A percentile compares a stretch with the other conserved stretches of the same genome.
phyloP scores from a whole-genome alignment of 2,888 invertebrate genomes.

The Hyposoter dolosus region DNA sequence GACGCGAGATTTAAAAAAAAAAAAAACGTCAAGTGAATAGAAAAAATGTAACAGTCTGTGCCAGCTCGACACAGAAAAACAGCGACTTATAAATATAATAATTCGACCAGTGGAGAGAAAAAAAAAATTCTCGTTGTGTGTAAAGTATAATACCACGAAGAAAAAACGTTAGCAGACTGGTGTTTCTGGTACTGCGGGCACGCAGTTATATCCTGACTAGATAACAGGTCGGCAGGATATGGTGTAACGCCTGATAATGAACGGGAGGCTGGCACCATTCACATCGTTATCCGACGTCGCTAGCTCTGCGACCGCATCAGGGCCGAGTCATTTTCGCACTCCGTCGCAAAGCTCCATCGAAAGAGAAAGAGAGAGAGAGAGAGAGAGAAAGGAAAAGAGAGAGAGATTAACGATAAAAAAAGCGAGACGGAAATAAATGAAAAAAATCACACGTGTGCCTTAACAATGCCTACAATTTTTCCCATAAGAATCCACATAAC shows the following conservation, averaged over 20 bases:
- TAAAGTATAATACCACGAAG: not conserved
- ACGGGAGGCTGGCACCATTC: slow-evolving; percentile 72
- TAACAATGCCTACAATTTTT: not conserved
- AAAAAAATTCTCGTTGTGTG: not conserved
- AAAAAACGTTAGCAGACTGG: not conserved
- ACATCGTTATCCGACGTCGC: slow-evolving; percentile 69
- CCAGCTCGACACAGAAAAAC: not conserved
- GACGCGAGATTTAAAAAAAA: not conserved
- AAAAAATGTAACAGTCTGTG: not conserved
- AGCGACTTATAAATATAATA: not conserved
- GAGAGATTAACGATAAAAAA: slow-evolving; percentile 40
- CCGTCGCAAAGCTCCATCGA: slow-evolving; percentile 34
- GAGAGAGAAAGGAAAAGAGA: slow-evolving; percentile 45
- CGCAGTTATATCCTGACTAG: slow-evolving; percentile 68
- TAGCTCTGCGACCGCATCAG: slow-evolving; percentile 63
- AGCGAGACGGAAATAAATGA: slow-evolving; percentile 25
- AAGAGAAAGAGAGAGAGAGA: slow-evolving; percentile 24
- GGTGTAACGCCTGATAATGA: slow-evolving; percentile 73
- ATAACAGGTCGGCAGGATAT: slow-evolving; percentile 72
- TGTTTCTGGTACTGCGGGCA: slow-evolving; percentile 48
- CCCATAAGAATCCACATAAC: not conserved
- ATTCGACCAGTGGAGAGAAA: not conserved
- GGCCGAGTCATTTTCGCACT: slow-evolving; percentile 64
- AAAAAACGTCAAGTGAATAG: not conserved
- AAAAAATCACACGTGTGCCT: slow-evolving; percentile 1